Evolutionary conservation across 1,140 invertebrate species (phyloP), one percentile per base, ranked within the genome.

Genomic region (Neelides sp.): DNA sequence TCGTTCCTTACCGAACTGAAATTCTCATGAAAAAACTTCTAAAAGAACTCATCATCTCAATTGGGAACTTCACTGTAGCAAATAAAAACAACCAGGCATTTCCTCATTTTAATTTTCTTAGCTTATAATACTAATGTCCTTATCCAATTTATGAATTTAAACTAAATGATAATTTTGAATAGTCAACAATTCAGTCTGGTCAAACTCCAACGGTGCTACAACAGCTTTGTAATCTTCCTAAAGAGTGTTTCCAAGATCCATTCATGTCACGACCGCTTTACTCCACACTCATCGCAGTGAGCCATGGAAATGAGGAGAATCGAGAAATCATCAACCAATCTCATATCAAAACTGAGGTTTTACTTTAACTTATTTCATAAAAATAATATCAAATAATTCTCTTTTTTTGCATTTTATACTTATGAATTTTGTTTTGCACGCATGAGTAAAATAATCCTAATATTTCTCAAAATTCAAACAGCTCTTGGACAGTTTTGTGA

Each of bases 141-240:
- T n/a, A n/a, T n/a, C n/a, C n/a, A n/a, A n/a, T n/a, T 45, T 28
- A 22, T 45, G n/a, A n/a, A n/a, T n/a, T n/a, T n/a, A n/a, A n/a
- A n/a, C n/a, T n/a, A n/a, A n/a, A 57, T 54, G 35, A 55, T 57
- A 44, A 55, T 57, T 62, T 57, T 35, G 73, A 73, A 17, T 71
- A 85, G 82, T 74, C 75, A 65, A 70, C 85, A 20, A 76, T 85
- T 58, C 82, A 88, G 64, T 85, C 79, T 57, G 88, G 78, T 40
- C 82, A 78, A 65, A 78, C 78, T 41, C 85, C 78, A 20, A 90
- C 85, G 23, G 84, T 93, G 42, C 74, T 95, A 2, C 86, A 91
- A 65, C 87, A 89, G 62, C 69, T 94, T n/a, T 91, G 86, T 64
- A 80, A 78, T 2, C 68, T 94, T 53, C 87, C 91, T 2, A 89